Base-by-base conservation (phyloP, 92 coral and sea anemone species). In the Actinernus sp. region DNA sequence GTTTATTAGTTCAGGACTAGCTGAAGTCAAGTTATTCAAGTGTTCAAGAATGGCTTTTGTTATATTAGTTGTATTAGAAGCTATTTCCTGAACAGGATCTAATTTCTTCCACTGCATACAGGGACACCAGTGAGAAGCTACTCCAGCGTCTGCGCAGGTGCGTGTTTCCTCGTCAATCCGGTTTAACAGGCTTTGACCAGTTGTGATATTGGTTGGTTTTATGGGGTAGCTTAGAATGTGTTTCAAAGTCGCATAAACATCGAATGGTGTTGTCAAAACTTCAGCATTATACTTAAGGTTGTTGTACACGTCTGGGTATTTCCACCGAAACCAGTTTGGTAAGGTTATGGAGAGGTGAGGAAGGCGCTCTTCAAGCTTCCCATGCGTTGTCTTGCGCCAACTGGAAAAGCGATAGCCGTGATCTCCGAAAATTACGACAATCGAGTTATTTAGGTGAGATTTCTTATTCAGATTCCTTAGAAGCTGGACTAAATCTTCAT, bases 81-180 rank as follows among this genome's bases (percentile, higher is more conserved):
- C 63, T 6, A 72, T 50, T 11, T 49, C 47, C 48, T 89, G 86
- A 41, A 61, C 61, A n/a, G 61, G 25, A 22, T 87, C 81, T 23
- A 84, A 55, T 22, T 46, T 49, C 57, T 80, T 92, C 90, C 93
- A 92, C 32, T 88, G 58, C 57, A 93, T 71, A 46, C 96, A 93
- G 21, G 98, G 96, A 30, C 97, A 93, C 91, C 94, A 92, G 50
- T 92, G 97, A 6, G 65, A 45, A 0, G 81, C 80, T 17, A 89
- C 79, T 18, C 95, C 97, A 3, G 95, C 92, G 6, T 52, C 70
- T 13, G 68, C 76, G 69, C 97, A 92, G 21, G 91, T 74, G 50
- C 97, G 92, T 23, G 37, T 71, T 56, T 26, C 22, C 8, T 65
- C 55, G 37, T 82, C 80, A 49, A 92, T 78, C 78, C 82, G 46